Evolutionary conservation across 2,888 invertebrate species (phyloP).

Genomic region (Nebria brevicollis): DNA sequence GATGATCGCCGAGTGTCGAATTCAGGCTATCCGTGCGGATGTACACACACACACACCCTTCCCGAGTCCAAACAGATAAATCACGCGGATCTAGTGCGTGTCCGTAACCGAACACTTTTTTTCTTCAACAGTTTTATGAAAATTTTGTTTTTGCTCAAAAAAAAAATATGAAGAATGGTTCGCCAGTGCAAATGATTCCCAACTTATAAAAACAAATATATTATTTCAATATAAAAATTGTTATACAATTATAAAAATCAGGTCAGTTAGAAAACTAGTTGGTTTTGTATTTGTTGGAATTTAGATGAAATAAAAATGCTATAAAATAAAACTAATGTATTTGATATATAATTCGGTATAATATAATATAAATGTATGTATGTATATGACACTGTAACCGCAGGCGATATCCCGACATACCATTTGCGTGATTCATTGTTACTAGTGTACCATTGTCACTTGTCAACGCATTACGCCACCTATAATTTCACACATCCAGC

Average conservation of each 20-base stretch:
- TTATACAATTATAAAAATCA: no score
- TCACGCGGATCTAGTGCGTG: slow-evolving; percentile 1
- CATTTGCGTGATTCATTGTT: slow-evolving; percentile 25
- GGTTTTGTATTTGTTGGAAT: no score
- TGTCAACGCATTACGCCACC: slow-evolving; percentile 29
- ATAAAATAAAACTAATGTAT: no score
- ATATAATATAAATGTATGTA: neutral
- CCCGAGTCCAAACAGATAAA: neutral
- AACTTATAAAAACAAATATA: no score
- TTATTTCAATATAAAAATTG: no score
- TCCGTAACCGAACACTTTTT: neutral
- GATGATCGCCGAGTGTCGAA: neutral
- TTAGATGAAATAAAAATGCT: no score
- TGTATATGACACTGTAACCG: slow-evolving; percentile 13
- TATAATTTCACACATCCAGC: slow-evolving; percentile 21
- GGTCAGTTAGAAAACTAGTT: no score
- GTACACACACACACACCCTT: neutral
- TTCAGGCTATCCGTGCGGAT: neutral
- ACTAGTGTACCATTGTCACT: slow-evolving; percentile 19
- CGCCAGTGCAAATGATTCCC: neutral
- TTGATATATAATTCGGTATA: no score
- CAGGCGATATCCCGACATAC: slow-evolving; percentile 34
- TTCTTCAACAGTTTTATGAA: neutral
- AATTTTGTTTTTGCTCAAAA: neutral
- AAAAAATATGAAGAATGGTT: neutral